Conservation (phyloP, 2,113 vertebrate species). For the Zosterops lateralis region DNA sequence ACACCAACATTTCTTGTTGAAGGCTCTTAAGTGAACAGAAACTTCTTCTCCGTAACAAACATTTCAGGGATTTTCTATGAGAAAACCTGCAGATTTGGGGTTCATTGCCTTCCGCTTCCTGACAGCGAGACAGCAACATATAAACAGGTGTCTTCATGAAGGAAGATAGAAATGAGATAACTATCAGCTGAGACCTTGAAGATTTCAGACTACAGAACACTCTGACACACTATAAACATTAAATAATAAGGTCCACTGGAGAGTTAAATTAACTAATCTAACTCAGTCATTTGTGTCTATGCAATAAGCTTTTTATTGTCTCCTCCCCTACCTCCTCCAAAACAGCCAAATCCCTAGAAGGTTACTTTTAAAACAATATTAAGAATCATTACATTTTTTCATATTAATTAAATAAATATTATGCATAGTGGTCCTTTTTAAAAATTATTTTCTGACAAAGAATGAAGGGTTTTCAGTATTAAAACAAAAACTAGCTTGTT, state of each 20-base stretch:
- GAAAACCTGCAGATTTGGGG: background rate
- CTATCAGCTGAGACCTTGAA: background rate
- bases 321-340: background rate
- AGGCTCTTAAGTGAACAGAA: background rate
- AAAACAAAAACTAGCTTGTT: background rate
- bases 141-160: background rate
- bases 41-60: background rate
- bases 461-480: background rate
- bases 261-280: background rate
- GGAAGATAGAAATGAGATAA: background rate
- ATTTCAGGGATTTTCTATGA: background rate
- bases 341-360: background rate
- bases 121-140: background rate
- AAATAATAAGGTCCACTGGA: background rate
- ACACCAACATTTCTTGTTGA: background rate
- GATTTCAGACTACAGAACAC: background rate
- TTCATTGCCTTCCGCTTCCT: background rate
- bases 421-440: too few species aligned
- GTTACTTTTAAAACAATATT: background rate
- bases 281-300: background rate
- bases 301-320: background rate
- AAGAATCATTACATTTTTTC: background rate
- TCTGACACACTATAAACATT: background rate
- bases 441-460: background rate
- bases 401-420: background rate